Conservation (phyloP, 2,113 vertebrate genomes). For the Dasyprocta punctata region DNA sequence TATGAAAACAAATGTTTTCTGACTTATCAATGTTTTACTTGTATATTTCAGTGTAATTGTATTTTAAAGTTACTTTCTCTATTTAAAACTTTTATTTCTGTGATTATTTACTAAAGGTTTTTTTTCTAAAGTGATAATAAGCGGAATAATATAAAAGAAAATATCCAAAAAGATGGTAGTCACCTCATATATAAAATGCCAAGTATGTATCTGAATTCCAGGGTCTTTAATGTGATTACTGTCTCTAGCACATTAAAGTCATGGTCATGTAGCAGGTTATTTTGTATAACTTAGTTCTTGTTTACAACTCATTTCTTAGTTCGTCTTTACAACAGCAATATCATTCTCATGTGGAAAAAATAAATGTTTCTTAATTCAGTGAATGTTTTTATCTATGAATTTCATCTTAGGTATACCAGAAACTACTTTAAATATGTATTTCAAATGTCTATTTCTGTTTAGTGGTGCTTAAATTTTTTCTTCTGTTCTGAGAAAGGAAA, state of each 20-base stretch:
- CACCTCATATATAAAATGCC: not conserved
- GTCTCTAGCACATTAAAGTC: not conserved
- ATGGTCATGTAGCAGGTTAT: not conserved
- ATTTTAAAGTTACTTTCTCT: slow-evolving; percentile 65
- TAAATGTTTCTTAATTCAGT: slow-evolving; percentile 65
- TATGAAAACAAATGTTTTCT: slow-evolving; percentile 34
- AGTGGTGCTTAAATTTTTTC: not conserved
- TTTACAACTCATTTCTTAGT: slow-evolving; percentile 62
- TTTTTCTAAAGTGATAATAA: slow-evolving; percentile 55
- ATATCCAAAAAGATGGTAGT: slow-evolving; percentile 6
- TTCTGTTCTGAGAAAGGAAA: slow-evolving; percentile 36
- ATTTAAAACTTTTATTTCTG: slow-evolving; percentile 58
- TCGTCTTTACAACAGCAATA: slow-evolving; percentile 36
- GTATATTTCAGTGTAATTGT: slow-evolving; percentile 64
- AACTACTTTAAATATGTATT: slow-evolving; percentile 60
- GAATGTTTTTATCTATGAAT: slow-evolving; percentile 50
- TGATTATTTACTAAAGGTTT: slow-evolving; percentile 36
- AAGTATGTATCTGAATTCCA: slow-evolving; percentile 36
- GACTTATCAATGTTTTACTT: slow-evolving; percentile 48
- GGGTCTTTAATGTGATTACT: not conserved
- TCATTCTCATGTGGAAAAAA: slow-evolving; percentile 56
- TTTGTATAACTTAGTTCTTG: slow-evolving; percentile 54
- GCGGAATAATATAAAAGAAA: slow-evolving; percentile 46
- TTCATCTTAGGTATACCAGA: not conserved
- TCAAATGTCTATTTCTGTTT: slow-evolving; percentile 42